Percentiles rank a stretch among this genome's conserved stretches.
phyloP scores from a whole-genome alignment of 2,888 invertebrate genomes.

The Lathronympha strigana region DNA sequence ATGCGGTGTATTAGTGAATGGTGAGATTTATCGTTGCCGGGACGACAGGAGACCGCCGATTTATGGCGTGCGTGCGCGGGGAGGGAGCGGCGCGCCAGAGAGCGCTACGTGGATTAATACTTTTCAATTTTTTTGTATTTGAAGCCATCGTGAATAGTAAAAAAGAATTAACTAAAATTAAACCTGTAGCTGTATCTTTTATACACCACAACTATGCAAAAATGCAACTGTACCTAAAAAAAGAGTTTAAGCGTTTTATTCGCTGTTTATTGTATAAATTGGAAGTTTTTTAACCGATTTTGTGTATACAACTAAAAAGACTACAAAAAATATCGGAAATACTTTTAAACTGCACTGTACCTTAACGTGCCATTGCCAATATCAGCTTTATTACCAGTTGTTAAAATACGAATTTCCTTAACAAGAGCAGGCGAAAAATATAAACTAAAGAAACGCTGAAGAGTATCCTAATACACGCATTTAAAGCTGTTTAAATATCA shows the following conservation, averaged over 20 bases:
- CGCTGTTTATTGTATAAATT: no score
- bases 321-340: no score
- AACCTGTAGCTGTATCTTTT: no score
- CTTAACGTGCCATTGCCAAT: not conserved
- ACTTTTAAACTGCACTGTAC: not conserved
- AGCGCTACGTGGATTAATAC: constrained; percentile 5
- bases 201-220: no score
- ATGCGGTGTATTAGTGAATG: constrained; percentile 78
- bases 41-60: constrained; percentile 62
- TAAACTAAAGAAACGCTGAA: constrained; percentile 24
- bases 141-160: not conserved
- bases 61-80: constrained; percentile 55
- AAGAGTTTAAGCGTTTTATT: no score
- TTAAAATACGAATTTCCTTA: not conserved
- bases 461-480: constrained; percentile 29
- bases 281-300: no score
- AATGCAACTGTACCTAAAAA: no score
- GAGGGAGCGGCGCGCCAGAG: constrained; percentile 10
- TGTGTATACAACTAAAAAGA: no score
- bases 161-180: not conserved
- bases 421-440: constrained; percentile 6
- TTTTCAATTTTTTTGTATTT: not conserved
- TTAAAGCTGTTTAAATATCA: constrained; percentile 39
- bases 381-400: not conserved
- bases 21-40: constrained; percentile 72